These are phyloP conservation scores for Chaetops frenatus DNA, from an alignment of 2,113 vertebrate genomes.

Conservation along the genomic window DNA sequence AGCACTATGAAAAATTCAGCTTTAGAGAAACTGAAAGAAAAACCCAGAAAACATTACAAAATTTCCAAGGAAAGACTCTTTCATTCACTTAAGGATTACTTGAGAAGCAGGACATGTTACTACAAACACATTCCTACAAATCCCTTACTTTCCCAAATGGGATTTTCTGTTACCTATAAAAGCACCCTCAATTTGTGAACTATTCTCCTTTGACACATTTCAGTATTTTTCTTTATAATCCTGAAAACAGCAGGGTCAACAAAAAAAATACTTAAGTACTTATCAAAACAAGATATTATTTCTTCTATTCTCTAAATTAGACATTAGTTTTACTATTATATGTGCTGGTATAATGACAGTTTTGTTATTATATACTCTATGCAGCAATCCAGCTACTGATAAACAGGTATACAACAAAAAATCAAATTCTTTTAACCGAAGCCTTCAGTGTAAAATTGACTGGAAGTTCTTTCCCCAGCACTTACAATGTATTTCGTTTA, in stretches of 20 bases:
- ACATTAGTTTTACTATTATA: neutral
- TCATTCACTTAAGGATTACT: neutral
- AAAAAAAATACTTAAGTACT: neutral
- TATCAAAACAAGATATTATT: neutral
- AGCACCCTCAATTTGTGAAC: neutral
- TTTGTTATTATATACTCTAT: neutral
- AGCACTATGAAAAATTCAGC: neutral
- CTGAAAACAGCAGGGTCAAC: neutral
- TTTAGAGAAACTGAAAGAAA: neutral
- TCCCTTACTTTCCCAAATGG: neutral
- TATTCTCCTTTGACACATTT: neutral
- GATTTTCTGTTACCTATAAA: neutral
- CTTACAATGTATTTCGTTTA: neutral
- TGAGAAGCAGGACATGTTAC: neutral
- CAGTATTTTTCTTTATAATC: neutral
- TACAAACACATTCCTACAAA: neutral
- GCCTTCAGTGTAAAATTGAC: neutral
- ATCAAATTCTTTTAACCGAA: neutral
- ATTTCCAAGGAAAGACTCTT: neutral
- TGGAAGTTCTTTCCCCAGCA: neutral
- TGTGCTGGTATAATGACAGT: neutral
- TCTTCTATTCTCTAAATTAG: neutral
- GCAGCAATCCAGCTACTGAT: neutral
- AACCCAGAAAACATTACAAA: neutral
- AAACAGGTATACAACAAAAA: neutral